Evolutionary conservation across 2,113 vertebrate species (phyloP).

Genomic region (Brachyistius frenatus): DNA sequence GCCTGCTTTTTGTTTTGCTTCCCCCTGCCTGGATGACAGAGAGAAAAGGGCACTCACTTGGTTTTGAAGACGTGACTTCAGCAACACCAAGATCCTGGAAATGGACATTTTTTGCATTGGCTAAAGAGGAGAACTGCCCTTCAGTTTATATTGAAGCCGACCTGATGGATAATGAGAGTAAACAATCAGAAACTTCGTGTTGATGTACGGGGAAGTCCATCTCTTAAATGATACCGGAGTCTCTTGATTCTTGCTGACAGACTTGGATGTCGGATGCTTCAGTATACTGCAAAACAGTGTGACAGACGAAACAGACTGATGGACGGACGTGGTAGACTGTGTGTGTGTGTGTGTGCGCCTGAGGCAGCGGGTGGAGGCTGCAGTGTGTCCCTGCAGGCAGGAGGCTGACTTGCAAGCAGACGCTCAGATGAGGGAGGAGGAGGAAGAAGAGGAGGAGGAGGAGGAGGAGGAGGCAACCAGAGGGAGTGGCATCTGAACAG

Average conservation of each 20-base stretch:
- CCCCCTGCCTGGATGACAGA: neutral
- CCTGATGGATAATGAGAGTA: slow-evolving; percentile 30
- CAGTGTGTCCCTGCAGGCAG: slow-evolving; percentile 52
- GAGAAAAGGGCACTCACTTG: neutral
- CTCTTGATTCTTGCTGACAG: slow-evolving; percentile 11
- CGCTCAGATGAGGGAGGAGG: slow-evolving; percentile 52
- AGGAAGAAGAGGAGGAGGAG: neutral
- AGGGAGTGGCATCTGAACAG: slow-evolving; percentile 69
- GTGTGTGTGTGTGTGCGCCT: slow-evolving; percentile 41
- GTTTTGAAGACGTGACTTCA: slow-evolving; percentile 26
- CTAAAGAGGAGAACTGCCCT: slow-evolving; percentile 29
- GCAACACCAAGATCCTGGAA: slow-evolving; percentile 14
- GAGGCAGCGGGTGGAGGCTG: slow-evolving; percentile 65
- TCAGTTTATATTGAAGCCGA: slow-evolving; percentile 25
- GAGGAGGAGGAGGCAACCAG: slow-evolving; percentile 33
- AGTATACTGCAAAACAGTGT: slow-evolving; percentile 9
- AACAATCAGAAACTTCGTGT: slow-evolving; percentile 17
- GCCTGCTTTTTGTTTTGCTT: slow-evolving; percentile 29
- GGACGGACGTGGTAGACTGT: slow-evolving; percentile 5
- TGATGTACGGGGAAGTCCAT: neutral
- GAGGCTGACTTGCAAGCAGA: slow-evolving; percentile 52
- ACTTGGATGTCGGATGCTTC: slow-evolving; percentile 6
- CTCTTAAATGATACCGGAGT: slow-evolving; percentile 4
- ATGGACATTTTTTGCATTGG: slow-evolving; percentile 35
- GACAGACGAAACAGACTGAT: slow-evolving; percentile 17